Evolutionary conservation across 2,888 invertebrate genomes (phyloP).

Genomic region (Sphaeridia pumilis): DNA sequence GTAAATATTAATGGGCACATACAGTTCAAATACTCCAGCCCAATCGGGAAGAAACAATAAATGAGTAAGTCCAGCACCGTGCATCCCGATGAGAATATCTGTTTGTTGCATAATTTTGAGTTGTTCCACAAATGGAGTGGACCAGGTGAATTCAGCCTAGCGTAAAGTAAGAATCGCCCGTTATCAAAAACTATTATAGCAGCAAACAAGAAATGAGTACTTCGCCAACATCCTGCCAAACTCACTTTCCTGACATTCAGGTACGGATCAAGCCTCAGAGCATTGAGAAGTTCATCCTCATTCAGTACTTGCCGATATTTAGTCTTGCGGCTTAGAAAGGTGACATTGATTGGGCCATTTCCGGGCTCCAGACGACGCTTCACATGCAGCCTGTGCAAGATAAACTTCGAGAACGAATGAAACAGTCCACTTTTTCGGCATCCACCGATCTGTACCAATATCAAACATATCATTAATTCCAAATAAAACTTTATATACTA

Average conservation of each 20-base stretch:
- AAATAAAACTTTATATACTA: no score
- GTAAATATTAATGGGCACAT: no score
- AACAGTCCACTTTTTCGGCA: constrained; percentile 86
- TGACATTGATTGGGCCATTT: constrained; percentile 45
- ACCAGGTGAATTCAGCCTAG: constrained; percentile 46
- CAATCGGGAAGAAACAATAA: constrained; percentile 90
- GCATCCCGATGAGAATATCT: constrained; percentile 93
- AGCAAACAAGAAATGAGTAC: not conserved
- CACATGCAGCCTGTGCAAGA: constrained; percentile 68
- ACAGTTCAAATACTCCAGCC: constrained; percentile 89
- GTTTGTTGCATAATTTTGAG: constrained; percentile 71
- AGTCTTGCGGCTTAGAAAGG: constrained; percentile 74
- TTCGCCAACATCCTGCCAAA: no score
- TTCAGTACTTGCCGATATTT: constrained; percentile 80
- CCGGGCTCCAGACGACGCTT: constrained; percentile 39
- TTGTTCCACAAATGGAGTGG: constrained; percentile 58
- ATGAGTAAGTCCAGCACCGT: constrained; percentile 95
- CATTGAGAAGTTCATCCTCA: constrained; percentile 64
- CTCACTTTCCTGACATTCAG: constrained; percentile 54
- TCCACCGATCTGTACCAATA: constrained; percentile 63
- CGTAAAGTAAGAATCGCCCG: no score
- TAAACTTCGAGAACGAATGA: constrained; percentile 80
- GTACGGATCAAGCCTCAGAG: constrained; percentile 49
- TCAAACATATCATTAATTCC: not conserved
- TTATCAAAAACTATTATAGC: not conserved